phyloP scores from a whole-genome alignment of 1,140 invertebrate genomes.

The Drosophila quadrilineata region DNA sequence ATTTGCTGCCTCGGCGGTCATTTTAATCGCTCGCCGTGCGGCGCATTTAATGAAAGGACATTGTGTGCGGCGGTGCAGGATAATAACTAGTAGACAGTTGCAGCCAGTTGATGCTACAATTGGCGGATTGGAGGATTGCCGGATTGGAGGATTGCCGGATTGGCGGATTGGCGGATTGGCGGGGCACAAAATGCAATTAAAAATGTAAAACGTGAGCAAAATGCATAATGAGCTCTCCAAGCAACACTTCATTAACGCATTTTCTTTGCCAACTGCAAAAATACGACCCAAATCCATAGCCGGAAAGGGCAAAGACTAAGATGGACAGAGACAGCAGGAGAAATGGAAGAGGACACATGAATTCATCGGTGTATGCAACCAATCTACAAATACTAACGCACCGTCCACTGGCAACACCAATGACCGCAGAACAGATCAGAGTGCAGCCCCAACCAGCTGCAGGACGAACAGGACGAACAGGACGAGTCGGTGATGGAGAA shows the following conservation, averaged over 20 bases:
- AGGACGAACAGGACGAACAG: too few species aligned
- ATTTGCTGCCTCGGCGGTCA: constrained; percentile 77
- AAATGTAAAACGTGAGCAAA: constrained; percentile 75
- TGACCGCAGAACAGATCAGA: constrained; percentile 44
- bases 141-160: too few species aligned
- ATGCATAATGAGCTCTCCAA: constrained; percentile 72
- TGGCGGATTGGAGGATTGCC: constrained; percentile 40
- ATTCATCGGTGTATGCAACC: too few species aligned
- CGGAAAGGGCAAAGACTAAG: too few species aligned
- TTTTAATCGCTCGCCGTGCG: constrained; percentile 70
- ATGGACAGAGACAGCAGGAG: too few species aligned
- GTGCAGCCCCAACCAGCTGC: constrained; percentile 13
- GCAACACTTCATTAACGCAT: constrained; percentile 76
- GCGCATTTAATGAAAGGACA: constrained; percentile 70
- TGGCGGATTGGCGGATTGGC: too few species aligned
- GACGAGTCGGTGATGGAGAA: too few species aligned
- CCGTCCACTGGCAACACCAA: not conserved
- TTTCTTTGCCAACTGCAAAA: constrained; percentile 39
- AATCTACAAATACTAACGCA: not conserved
- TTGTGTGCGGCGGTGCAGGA: not conserved
- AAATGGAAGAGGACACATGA: too few species aligned
- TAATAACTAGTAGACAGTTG: constrained; percentile 17
- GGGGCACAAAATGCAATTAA: constrained; percentile 61
- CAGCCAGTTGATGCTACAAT: not conserved
- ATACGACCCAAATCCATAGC: too few species aligned